A percentile compares a stretch with the other conserved stretches of the same genome.
Conservation (phyloP, 2,113 vertebrate species). For the Oncorhynchus clarkii region DNA sequence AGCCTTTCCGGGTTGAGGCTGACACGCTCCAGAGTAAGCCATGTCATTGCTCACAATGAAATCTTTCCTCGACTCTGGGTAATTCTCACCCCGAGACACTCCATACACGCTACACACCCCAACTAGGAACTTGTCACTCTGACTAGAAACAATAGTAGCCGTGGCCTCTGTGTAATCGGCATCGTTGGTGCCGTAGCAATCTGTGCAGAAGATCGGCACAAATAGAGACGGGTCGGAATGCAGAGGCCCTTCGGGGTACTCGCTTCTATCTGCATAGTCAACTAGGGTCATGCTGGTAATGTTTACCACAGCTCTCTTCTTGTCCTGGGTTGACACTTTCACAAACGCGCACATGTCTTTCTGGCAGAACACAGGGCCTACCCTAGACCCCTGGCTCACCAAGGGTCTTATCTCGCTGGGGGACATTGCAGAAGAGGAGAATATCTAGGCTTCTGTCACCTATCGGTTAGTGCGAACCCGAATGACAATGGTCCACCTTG, state of each 20-base stretch:
- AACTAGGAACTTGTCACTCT: background rate
- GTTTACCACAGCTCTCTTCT: constrained; percentile 4
- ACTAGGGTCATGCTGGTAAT: background rate
- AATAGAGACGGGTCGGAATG: background rate
- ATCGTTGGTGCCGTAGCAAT: background rate
- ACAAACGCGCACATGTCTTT: constrained; percentile 4
- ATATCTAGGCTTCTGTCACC: background rate
- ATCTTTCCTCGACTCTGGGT: background rate
- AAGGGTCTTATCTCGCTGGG: background rate
- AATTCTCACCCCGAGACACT: background rate
- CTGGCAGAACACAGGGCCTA: background rate
- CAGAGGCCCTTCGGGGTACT: background rate
- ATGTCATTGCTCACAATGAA: background rate
- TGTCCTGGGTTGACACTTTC: background rate
- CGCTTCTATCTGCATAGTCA: background rate
- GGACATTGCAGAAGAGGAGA: background rate
- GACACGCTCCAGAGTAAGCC: constrained; percentile 1
- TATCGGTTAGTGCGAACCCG: background rate
- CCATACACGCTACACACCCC: background rate
- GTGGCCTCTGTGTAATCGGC: background rate
- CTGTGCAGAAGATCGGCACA: background rate
- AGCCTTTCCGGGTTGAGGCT: background rate
- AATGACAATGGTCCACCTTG: background rate
- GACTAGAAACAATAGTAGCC: background rate
- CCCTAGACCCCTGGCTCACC: background rate